These are phyloP conservation scores for Entomobrya proxima DNA, from an alignment of 2,888 invertebrate species.

Conservation along the genomic window DNA sequence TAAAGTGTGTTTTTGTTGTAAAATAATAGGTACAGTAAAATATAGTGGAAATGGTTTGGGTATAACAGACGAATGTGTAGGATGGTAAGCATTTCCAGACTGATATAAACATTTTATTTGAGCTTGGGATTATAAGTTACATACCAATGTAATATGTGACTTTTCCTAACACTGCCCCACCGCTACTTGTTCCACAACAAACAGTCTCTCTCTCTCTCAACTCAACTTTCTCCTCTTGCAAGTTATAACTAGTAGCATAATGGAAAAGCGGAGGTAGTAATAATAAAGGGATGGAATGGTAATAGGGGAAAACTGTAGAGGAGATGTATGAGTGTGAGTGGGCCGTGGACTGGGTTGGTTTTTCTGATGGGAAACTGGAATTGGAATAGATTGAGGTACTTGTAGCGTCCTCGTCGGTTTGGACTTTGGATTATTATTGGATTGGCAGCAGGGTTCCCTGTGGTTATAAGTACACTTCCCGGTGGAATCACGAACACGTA, in stretches of 20 bases:
- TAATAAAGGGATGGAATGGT: slow-evolving; percentile 27
- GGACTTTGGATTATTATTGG: slow-evolving; percentile 67
- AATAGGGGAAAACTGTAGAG: background rate
- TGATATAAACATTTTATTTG: slow-evolving; percentile 18
- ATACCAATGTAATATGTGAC: slow-evolving; percentile 16
- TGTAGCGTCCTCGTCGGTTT: slow-evolving; percentile 54
- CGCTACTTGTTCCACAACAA: background rate
- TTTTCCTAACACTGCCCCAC: background rate
- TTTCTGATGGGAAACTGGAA: slow-evolving; percentile 7
- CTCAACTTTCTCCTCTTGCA: background rate
- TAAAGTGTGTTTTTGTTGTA: too few relatives aligned
- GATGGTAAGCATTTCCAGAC: background rate
- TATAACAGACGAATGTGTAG: too few relatives aligned
- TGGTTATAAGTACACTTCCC: slow-evolving; percentile 64
- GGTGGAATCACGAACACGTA: slow-evolving; percentile 47
- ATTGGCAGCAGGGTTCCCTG: slow-evolving; percentile 63
- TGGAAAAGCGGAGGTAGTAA: background rate
- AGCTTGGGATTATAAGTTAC: slow-evolving; percentile 40
- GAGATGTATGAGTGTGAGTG: slow-evolving; percentile 18
- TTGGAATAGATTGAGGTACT: slow-evolving; percentile 60
- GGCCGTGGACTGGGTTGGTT: background rate
- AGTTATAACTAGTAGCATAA: too few relatives aligned
- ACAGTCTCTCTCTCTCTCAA: background rate
- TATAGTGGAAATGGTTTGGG: too few relatives aligned
- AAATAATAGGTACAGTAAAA: too few relatives aligned